phyloP scores from a whole-genome alignment of 2,888 invertebrate genomes.

The Drosophila phalerata region DNA sequence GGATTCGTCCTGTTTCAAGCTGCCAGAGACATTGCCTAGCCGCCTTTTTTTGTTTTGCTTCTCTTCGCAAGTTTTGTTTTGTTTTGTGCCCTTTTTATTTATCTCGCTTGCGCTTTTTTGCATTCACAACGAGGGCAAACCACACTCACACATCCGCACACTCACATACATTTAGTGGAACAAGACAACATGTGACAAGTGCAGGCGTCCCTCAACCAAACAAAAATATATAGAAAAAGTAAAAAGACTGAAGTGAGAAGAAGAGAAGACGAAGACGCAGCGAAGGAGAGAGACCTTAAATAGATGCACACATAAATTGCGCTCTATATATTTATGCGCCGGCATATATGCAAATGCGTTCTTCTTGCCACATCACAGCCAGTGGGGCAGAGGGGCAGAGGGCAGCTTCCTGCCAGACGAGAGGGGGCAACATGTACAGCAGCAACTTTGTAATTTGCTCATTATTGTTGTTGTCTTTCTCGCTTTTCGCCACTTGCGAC shows the following conservation, averaged over 20 bases:
- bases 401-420: slow-evolving; percentile 8
- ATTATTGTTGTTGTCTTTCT: slow-evolving; percentile 47
- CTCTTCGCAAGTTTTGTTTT: slow-evolving; percentile 29
- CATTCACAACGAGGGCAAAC: slow-evolving; percentile 75
- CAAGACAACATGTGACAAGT: slow-evolving; percentile 68
- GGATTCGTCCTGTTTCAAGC: slow-evolving; percentile 23
- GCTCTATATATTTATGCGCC: slow-evolving; percentile 72
- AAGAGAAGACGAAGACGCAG: slow-evolving; percentile 14
- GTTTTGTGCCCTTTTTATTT: slow-evolving; percentile 43
- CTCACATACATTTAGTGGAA: slow-evolving; percentile 36
- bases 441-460: slow-evolving; percentile 70
- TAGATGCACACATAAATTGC: slow-evolving; percentile 78
- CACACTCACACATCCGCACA: slow-evolving; percentile 27
- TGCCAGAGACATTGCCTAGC: slow-evolving; percentile 47
- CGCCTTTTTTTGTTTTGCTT: slow-evolving; percentile 46
- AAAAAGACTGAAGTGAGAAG: background rate
- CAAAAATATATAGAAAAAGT: background rate
- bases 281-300: slow-evolving; percentile 52
- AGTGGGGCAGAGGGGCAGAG: slow-evolving; percentile 16
- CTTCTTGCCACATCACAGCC: slow-evolving; percentile 30
- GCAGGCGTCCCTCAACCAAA: slow-evolving; percentile 54
- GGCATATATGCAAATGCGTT: slow-evolving; percentile 68
- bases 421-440: background rate
- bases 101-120: slow-evolving; percentile 70
- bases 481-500: slow-evolving; percentile 25